Conservation (phyloP, 2,113 vertebrate species). For the Actinemys pallida region DNA sequence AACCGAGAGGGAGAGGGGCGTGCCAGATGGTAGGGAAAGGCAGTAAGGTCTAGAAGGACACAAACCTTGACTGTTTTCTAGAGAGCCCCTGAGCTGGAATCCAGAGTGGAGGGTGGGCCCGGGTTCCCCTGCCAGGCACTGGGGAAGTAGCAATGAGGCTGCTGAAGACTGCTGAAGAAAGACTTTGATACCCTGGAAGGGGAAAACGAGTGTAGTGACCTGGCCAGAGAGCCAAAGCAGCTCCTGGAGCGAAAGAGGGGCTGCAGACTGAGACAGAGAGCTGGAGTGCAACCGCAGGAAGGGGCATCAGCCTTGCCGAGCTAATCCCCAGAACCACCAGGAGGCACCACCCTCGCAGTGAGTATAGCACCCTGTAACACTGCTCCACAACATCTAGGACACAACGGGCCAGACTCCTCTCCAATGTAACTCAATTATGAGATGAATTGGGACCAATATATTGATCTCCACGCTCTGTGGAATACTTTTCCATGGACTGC, state of each 20-base stretch:
- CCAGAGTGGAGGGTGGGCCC: background rate
- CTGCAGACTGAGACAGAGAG: background rate
- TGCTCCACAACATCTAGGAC: background rate
- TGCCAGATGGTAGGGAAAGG: background rate
- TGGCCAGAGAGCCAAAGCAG: background rate
- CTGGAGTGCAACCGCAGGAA: background rate
- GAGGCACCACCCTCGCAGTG: background rate
- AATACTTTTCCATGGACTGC: background rate
- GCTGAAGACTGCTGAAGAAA: background rate
- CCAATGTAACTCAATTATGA: background rate
- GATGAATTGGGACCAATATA: background rate
- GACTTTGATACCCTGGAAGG: background rate
- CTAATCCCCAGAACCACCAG: background rate
- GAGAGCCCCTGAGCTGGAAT: background rate
- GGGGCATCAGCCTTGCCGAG: background rate
- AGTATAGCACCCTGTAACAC: background rate
- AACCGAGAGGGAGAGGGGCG: background rate
- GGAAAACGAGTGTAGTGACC: background rate
- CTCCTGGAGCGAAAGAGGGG: background rate
- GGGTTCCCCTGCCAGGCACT: background rate
- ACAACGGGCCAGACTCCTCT: background rate
- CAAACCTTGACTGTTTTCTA: background rate
- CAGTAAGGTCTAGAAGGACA: background rate
- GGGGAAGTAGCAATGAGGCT: background rate
- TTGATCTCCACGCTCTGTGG: background rate